phyloP scores from a whole-genome alignment of 2,797 vertebrate genomes.

The Sebastes jordani region DNA sequence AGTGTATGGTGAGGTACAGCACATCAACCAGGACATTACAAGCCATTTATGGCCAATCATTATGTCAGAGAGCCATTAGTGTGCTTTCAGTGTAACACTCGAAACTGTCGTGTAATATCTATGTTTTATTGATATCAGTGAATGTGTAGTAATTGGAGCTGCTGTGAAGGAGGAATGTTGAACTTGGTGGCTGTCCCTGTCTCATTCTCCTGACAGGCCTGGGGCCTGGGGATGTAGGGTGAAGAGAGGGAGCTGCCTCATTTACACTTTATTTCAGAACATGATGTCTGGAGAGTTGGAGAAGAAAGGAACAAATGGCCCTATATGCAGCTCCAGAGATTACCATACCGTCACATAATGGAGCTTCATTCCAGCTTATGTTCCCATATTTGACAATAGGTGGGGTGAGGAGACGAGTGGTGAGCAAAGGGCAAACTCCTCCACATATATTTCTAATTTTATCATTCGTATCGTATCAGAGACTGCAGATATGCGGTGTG shows the following conservation, averaged over 20 bases:
- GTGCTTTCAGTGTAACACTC: not conserved
- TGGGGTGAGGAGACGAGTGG: not conserved
- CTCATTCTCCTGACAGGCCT: constrained; percentile 32
- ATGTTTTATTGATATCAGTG: constrained; percentile 13
- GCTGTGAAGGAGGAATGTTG: not conserved
- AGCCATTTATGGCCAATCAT: not conserved
- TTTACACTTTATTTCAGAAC: constrained; percentile 24
- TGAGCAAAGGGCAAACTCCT: constrained; percentile 23
- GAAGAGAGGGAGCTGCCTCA: constrained; percentile 7
- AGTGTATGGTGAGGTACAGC: not conserved
- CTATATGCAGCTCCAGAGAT: not conserved
- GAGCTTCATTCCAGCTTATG: constrained; percentile 5
- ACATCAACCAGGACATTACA: not conserved
- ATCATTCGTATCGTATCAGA: constrained; percentile 2
- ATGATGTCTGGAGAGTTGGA: constrained; percentile 8
- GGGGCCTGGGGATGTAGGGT: not conserved
- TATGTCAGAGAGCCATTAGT: not conserved
- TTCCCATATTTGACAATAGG: constrained; percentile 20
- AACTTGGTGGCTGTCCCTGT: not conserved
- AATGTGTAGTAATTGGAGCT: not conserved
- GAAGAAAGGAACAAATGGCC: not conserved
- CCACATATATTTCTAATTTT: constrained; percentile 24
- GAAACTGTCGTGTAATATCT: not conserved
- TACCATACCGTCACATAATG: constrained; percentile 11
- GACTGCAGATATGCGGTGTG: constrained; percentile 2